Evolutionary conservation across 1,140 invertebrate genomes (phyloP), one percentile per base, ranked within the genome.

Genomic region (Pristionchus pacificus): DNA sequence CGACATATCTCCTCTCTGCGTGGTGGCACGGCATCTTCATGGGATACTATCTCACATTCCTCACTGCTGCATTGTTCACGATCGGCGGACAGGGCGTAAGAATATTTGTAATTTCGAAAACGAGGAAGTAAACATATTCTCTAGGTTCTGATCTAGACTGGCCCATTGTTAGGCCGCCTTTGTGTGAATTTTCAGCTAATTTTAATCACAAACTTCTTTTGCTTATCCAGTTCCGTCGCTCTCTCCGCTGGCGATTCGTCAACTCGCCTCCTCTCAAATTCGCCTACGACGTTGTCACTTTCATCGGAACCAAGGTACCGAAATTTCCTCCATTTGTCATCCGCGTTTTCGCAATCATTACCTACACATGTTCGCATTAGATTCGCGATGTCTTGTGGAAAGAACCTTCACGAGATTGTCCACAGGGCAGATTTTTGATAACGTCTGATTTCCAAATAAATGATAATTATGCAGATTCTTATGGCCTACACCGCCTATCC

Each of bases 31-130:
- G 86, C 67, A 62, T 77, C 58, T 79, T 65, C 15, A 33, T 73
- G 25, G 77, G 95, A 15, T 98, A 98, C 86, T 98, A 97, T 85
- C 83, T 97, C 57, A 95, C 93, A 0, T 98, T 98, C 85, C 88
- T 91, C 32, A 90, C 89, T 27, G 93, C 91, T 13, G 92, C 92
- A 0, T 78, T 97, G 1, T 91, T 94, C 80, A 95, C 93, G 2
- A 86, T 91, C 64, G 90, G 91, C 27, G 89, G 91, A 38, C 88
- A 93, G 86, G 68, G 65, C 0, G 71, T 73, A 38, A 27, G 65
- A 55, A 61, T 60, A 2, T 24, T 32, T 13, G n/a, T n/a, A n/a
- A n/a, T n/a, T n/a, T n/a, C n/a, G n/a, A n/a, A n/a, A n/a, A n/a
- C n/a, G n/a, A n/a, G n/a, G n/a, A n/a, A n/a, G n/a, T n/a, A n/a